Evolutionary conservation across 2,797 vertebrate genomes (phyloP).

Genomic region (Platalea minor): DNA sequence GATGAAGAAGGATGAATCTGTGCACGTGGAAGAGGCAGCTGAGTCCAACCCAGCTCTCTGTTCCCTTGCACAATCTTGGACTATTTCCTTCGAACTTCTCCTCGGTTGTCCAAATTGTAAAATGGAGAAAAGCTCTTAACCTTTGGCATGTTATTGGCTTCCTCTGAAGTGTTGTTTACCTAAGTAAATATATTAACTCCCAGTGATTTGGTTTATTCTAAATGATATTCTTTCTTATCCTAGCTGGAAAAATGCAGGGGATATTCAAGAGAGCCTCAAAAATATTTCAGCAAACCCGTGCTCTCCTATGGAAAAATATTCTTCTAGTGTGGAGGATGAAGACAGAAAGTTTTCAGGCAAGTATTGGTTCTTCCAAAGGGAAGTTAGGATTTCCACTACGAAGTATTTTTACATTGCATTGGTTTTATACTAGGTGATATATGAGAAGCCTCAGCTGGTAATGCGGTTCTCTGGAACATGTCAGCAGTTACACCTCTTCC

Average conservation of each 20-base stretch:
- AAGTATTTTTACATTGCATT: fast-evolving
- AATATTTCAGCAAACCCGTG: slow-evolving; percentile 81
- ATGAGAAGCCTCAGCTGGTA: background rate
- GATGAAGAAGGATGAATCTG: background rate
- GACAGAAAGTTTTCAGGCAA: slow-evolving; percentile 83
- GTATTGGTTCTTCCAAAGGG: background rate
- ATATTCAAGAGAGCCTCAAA: slow-evolving; percentile 72
- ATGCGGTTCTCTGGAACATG: background rate
- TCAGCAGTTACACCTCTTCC: background rate
- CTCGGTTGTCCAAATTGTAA: background rate
- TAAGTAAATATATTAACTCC: background rate
- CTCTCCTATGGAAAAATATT: slow-evolving; percentile 86
- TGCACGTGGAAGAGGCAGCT: background rate
- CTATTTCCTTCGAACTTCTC: background rate
- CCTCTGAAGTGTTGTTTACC: background rate
- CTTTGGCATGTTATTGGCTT: background rate
- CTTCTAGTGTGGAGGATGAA: slow-evolving; percentile 88
- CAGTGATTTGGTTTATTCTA: background rate
- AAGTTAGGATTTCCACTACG: background rate
- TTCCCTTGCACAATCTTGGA: background rate
- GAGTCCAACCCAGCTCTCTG: background rate
- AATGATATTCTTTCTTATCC: background rate
- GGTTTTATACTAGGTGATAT: background rate
- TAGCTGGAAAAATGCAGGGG: slow-evolving; percentile 39
- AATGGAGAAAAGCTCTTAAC: background rate